Evolutionary conservation across 2,113 vertebrate genomes (phyloP).

Genomic region (Archilochus colubris): DNA sequence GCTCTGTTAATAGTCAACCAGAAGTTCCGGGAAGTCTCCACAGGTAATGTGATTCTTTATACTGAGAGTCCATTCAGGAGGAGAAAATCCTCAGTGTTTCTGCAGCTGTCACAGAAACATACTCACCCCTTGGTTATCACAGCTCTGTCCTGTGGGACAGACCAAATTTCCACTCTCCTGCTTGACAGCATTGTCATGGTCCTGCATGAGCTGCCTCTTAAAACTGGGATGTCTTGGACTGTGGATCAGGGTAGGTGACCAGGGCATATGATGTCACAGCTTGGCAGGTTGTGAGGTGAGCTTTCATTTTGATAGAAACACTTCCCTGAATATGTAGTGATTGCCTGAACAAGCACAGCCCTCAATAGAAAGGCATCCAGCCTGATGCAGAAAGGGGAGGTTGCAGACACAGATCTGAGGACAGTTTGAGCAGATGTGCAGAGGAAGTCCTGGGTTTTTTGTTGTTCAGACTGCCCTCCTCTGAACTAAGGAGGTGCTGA

Average conservation of each 20-base stretch:
- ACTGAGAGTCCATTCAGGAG: not conserved
- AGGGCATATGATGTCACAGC: not conserved
- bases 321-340: not conserved
- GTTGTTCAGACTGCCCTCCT: not conserved
- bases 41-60: not conserved
- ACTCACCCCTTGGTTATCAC: not conserved
- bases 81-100: not conserved
- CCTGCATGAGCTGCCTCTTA: not conserved
- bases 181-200: not conserved
- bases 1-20: rapidly evolving
- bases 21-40: not conserved
- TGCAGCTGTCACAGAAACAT: not conserved
- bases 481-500: not conserved
- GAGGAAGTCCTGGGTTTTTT: not conserved
- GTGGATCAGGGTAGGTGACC: too few relatives aligned
- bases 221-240: not conserved
- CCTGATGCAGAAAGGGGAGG: not conserved
- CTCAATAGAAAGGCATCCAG: not conserved
- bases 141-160: not conserved
- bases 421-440: not conserved
- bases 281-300: not conserved
- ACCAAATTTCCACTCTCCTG: not conserved
- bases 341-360: not conserved
- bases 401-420: not conserved
- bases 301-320: not conserved